These are phyloP conservation scores for Callipepla squamata DNA, from an alignment of 2,113 vertebrate species.

Conservation along the genomic window DNA sequence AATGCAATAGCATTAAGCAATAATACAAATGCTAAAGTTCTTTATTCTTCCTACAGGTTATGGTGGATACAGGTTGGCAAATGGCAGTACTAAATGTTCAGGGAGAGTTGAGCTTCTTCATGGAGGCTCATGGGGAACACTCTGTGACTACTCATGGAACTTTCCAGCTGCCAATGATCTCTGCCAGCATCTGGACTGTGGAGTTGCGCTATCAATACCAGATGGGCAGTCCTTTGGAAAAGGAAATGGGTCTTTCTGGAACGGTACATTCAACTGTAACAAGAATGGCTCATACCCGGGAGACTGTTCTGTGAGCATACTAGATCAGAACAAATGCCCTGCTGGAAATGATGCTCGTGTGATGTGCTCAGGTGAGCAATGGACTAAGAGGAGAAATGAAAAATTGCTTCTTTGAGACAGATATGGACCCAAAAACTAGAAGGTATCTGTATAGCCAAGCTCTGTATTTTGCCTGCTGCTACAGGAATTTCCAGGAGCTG, in stretches of 20 bases:
- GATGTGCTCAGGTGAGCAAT: constrained; percentile 54
- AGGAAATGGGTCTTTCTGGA: constrained; percentile 39
- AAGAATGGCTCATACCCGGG: not conserved
- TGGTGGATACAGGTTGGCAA: constrained; percentile 51
- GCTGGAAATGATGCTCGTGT: constrained; percentile 29
- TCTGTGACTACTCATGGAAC: constrained; percentile 71
- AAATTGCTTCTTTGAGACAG: not conserved
- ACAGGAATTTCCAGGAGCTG: not conserved
- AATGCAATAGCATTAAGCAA: not conserved
- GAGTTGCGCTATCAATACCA: constrained; percentile 25
- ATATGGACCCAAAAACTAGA: not conserved
- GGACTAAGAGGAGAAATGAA: not conserved
- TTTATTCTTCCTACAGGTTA: constrained; percentile 49
- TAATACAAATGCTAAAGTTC: not conserved
- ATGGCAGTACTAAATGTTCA: constrained; percentile 56
- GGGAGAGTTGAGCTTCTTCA: constrained; percentile 74
- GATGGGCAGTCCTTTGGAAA: not conserved
- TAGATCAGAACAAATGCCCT: constrained; percentile 30
- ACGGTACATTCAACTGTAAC: constrained; percentile 53
- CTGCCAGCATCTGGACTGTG: constrained; percentile 72
- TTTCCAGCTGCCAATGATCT: constrained; percentile 42
- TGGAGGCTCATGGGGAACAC: constrained; percentile 41
- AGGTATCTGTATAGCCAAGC: not conserved
- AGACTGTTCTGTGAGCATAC: not conserved
- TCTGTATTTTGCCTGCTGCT: not conserved